Conservation (phyloP, 2,797 vertebrate genomes). For the Microctenopoma steveboyesi region DNA sequence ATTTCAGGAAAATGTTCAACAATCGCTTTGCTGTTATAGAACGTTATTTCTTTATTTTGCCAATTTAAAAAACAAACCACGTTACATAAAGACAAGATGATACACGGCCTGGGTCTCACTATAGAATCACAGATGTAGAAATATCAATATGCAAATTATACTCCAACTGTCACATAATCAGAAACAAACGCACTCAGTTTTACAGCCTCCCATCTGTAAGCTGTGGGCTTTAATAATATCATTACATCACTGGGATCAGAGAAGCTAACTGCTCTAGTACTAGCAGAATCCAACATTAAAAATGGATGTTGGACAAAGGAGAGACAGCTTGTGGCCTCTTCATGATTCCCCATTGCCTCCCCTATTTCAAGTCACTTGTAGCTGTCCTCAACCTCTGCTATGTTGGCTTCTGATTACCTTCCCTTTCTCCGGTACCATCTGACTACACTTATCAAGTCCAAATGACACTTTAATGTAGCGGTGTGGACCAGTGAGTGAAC, state of each 20-base stretch:
- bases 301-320: conserved; percentile 29
- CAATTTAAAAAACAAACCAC: conserved; percentile 48
- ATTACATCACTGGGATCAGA: conserved; percentile 30
- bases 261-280: conserved; percentile 4
- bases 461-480: too few relatives aligned
- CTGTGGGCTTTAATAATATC: conserved; percentile 18
- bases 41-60: conserved; percentile 31
- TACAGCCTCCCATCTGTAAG: conserved; percentile 15
- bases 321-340: conserved; percentile 27
- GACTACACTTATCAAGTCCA: too few relatives aligned
- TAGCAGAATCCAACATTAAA: conserved; percentile 31
- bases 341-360: too few relatives aligned
- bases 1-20: conserved; percentile 19
- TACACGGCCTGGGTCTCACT: conserved; percentile 52
- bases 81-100: conserved; percentile 66
- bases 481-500: too few relatives aligned
- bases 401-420: too few relatives aligned
- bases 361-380: too few relatives aligned
- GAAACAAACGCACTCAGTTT: conserved; percentile 11
- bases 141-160: conserved; percentile 31
- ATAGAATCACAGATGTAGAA: conserved; percentile 42
- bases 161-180: conserved; percentile 9
- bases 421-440: too few relatives aligned
- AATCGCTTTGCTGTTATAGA: conserved; percentile 19
- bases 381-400: too few relatives aligned